phyloP scores from a whole-genome alignment of 1,140 invertebrate genomes.

The Elymnias hypermnestra region DNA sequence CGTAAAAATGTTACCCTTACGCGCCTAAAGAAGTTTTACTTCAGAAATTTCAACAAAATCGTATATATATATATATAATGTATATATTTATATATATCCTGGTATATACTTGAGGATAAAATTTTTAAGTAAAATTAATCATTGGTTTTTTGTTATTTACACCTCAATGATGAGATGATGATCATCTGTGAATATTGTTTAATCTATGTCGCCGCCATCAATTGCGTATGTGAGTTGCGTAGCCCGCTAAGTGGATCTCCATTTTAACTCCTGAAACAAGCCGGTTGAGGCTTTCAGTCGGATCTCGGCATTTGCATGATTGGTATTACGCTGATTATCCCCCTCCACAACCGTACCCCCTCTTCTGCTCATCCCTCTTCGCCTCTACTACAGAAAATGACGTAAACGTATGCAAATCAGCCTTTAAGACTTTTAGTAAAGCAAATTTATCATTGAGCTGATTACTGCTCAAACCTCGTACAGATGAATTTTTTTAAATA shows the following conservation, averaged over 20 bases:
- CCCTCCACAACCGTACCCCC: conserved; percentile 22
- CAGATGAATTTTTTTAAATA: too few relatives aligned
- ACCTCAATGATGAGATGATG: too few relatives aligned
- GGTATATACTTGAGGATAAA: too few relatives aligned
- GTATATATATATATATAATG: too few relatives aligned
- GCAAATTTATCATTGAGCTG: conserved; percentile 16
- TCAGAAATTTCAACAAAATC: too few relatives aligned
- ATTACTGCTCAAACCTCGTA: neutral
- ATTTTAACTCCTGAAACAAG: conserved; percentile 76
- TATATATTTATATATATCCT: too few relatives aligned
- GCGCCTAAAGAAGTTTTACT: too few relatives aligned
- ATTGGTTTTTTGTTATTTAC: too few relatives aligned
- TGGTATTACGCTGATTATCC: conserved; percentile 72
- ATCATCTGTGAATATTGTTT: conserved; percentile 13
- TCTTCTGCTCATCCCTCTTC: conserved; percentile 3
- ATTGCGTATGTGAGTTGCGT: conserved; percentile 71
- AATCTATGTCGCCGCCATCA: conserved; percentile 50
- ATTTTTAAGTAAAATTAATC: too few relatives aligned
- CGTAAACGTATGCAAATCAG: conserved; percentile 64
- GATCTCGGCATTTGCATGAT: conserved; percentile 74
- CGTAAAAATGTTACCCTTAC: too few relatives aligned
- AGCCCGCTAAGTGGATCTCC: conserved; percentile 69
- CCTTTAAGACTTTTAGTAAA: conserved; percentile 48
- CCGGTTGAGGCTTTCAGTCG: conserved; percentile 72
- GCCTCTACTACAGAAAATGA: conserved; percentile 42